Evolutionary conservation across 2,113 vertebrate genomes (phyloP).

Genomic region (Archocentrus centrarchus): DNA sequence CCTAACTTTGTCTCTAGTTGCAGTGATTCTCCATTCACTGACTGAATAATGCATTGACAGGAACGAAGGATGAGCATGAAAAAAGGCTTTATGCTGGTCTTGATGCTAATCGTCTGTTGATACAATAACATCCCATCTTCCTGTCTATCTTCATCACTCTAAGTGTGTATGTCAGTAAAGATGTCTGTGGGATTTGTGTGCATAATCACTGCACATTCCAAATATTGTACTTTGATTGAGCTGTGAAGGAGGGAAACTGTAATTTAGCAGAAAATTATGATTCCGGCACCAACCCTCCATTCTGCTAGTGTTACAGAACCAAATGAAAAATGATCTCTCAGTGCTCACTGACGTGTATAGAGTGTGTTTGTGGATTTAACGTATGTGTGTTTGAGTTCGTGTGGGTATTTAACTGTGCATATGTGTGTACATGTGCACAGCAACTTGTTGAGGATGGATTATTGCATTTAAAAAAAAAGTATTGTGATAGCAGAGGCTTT

Average conservation of each 20-base stretch:
- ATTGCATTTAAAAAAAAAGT: slow-evolving; percentile 20
- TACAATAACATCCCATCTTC: slow-evolving; percentile 75
- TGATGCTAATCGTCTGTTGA: slow-evolving; percentile 72
- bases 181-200: slow-evolving; percentile 45
- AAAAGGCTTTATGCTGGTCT: slow-evolving; percentile 61
- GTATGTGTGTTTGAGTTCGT: not conserved
- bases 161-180: slow-evolving; percentile 36
- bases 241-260: slow-evolving; percentile 62
- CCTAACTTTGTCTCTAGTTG: slow-evolving; percentile 52
- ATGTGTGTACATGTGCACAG: not conserved
- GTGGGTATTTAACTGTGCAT: slow-evolving; percentile 3
- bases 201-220: slow-evolving; percentile 64
- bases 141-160: slow-evolving; percentile 71
- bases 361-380: not conserved
- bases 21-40: slow-evolving; percentile 56
- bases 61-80: slow-evolving; percentile 57
- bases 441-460: slow-evolving; percentile 57
- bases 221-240: slow-evolving; percentile 74
- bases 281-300: slow-evolving; percentile 45
- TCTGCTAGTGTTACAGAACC: slow-evolving; percentile 50
- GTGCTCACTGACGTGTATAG: slow-evolving; percentile 10
- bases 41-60: slow-evolving; percentile 59
- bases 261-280: slow-evolving; percentile 69
- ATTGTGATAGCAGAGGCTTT: slow-evolving; percentile 16
- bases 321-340: slow-evolving; percentile 49